Evolutionary conservation across 2,888 invertebrate species (phyloP).

Genomic region (Brachyptera risi): DNA sequence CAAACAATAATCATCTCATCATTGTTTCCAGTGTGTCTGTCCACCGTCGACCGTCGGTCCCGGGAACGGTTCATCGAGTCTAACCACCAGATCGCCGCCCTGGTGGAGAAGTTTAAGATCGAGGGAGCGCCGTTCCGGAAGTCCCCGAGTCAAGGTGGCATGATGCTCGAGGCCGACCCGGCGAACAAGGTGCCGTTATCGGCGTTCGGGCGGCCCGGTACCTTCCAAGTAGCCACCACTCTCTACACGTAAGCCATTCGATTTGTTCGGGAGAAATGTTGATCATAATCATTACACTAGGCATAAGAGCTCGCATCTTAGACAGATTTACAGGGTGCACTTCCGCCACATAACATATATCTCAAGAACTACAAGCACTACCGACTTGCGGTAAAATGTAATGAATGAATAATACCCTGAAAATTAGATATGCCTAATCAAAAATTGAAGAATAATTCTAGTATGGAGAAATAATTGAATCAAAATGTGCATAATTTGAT

Average conservation of each 20-base stretch:
- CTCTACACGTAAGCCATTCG: constrained; percentile 58
- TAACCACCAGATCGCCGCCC: constrained; percentile 84
- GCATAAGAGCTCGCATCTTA: no score
- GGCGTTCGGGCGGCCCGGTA: constrained; percentile 70
- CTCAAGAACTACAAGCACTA: no score
- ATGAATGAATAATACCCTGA: no score
- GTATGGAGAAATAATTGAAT: no score
- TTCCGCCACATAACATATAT: no score
- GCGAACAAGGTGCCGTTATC: constrained; percentile 63
- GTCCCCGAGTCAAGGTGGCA: constrained; percentile 18
- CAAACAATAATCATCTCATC: neutral
- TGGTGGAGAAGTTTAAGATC: constrained; percentile 86
- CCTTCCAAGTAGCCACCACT: constrained; percentile 62
- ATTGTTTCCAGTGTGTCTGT: constrained; percentile 59
- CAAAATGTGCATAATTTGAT: no score
- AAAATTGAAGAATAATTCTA: no score
- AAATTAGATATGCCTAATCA: no score
- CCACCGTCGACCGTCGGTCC: constrained; percentile 74
- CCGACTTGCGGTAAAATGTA: no score
- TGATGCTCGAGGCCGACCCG: constrained; percentile 40
- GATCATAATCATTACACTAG: no score
- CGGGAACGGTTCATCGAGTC: constrained; percentile 90
- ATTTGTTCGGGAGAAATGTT: no score
- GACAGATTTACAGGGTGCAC: no score
- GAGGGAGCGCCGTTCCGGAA: constrained; percentile 67